Conservation (phyloP, 2,797 vertebrate species). For the Momotus momota region DNA sequence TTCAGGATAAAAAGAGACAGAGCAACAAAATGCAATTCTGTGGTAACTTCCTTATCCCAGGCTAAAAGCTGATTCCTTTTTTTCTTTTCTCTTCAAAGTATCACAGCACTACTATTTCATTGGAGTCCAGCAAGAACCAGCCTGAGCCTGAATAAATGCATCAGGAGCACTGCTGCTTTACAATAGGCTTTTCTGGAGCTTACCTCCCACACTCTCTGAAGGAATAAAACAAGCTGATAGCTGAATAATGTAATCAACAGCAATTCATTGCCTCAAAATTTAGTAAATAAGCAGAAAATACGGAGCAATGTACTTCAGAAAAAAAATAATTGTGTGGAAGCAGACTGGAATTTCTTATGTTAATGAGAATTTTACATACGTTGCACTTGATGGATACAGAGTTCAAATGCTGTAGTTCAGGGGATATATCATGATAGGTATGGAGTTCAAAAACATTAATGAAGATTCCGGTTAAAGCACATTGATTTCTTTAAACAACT, state of each 20-base stretch:
- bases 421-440: background rate
- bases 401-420: background rate
- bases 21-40: background rate
- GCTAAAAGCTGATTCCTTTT: background rate
- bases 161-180: background rate
- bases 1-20: background rate
- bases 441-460: background rate
- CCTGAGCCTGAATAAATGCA: background rate
- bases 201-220: background rate
- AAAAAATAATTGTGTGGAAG: background rate
- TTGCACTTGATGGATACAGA: background rate
- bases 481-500: background rate
- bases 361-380: background rate
- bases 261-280: slow-evolving; percentile 16
- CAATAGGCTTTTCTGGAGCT: background rate
- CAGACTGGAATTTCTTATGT: background rate
- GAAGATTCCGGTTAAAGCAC: background rate
- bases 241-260: slow-evolving; percentile 43
- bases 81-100: background rate
- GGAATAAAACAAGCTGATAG: background rate
- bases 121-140: background rate
- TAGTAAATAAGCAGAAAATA: slow-evolving; percentile 23
- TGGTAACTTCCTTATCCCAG: background rate
- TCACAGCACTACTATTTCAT: background rate
- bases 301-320: background rate